Conservation (phyloP, 1,140 invertebrate genomes). For the Eriocheir sinensis region DNA sequence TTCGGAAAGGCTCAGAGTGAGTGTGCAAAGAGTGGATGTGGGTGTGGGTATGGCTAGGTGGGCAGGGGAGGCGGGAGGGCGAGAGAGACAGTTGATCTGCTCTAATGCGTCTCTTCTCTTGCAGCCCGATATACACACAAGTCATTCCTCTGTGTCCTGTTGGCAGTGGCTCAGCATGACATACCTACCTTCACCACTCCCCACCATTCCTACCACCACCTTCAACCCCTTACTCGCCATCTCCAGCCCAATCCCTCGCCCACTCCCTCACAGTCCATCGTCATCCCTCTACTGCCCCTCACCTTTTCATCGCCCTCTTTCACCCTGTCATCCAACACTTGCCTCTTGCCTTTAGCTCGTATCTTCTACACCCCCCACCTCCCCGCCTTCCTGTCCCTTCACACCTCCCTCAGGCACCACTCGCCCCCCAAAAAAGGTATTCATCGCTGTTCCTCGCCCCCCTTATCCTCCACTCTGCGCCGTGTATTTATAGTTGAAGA, state of each 20-base stretch:
- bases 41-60: background rate
- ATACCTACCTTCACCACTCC: background rate
- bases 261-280: background rate
- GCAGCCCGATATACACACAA: background rate
- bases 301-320: background rate
- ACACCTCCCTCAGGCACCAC: background rate
- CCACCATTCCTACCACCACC: background rate
- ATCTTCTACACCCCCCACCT: background rate
- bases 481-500: background rate
- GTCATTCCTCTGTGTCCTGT: background rate
- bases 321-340: background rate
- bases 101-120: conserved; percentile 33
- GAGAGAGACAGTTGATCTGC: background rate
- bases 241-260: background rate
- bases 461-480: background rate
- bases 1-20: background rate
- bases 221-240: background rate
- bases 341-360: conserved; percentile 11
- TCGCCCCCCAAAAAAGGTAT: background rate
- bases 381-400: background rate
- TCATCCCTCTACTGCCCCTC: background rate
- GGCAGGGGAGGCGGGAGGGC: background rate
- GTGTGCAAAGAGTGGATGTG: background rate
- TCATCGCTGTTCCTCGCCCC: background rate
- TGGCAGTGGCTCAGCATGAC: background rate